Conservation (phyloP, 2,113 vertebrate genomes). For the Dascyllus trimaculatus region DNA sequence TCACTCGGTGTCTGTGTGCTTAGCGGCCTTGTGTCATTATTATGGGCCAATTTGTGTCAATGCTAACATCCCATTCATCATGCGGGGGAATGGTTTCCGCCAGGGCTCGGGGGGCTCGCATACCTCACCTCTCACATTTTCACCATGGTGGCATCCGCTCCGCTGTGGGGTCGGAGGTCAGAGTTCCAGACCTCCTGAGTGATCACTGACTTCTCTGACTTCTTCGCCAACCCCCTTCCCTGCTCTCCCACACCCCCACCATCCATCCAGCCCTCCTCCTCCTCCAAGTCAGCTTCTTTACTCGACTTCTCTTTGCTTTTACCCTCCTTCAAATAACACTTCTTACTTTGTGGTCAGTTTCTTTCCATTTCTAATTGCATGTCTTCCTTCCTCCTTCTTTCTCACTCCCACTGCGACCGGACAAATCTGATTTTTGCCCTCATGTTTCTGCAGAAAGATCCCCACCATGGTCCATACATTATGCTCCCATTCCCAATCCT, state of each 20-base stretch:
- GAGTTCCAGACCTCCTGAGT: constrained; percentile 84
- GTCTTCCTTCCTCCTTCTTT: neutral
- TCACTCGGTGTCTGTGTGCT: constrained; percentile 73
- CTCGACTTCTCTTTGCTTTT: constrained; percentile 9
- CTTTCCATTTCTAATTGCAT: no score
- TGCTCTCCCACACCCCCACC: constrained; percentile 13
- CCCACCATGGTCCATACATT: constrained; percentile 37
- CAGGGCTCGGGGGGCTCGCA: constrained; percentile 73
- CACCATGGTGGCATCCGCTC: constrained; percentile 83
- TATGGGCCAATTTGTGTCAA: constrained; percentile 85
- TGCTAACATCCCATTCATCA: constrained; percentile 88
- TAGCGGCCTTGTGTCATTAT: constrained; percentile 85
- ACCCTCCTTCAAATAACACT: neutral
- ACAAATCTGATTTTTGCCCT: neutral
- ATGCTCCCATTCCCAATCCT: constrained; percentile 44
- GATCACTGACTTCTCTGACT: constrained; percentile 77
- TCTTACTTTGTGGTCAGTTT: no score
- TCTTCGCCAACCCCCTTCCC: constrained; percentile 49
- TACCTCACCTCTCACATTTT: constrained; percentile 81
- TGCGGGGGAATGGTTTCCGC: constrained; percentile 82
- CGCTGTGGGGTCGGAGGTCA: constrained; percentile 81
- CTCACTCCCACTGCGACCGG: neutral
- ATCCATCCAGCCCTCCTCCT: neutral
- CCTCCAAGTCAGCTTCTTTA: constrained; percentile 33
- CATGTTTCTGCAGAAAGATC: constrained; percentile 37